Evolutionary conservation across 2,888 invertebrate genomes (phyloP).

Genomic region (Drosophila emarginata): DNA sequence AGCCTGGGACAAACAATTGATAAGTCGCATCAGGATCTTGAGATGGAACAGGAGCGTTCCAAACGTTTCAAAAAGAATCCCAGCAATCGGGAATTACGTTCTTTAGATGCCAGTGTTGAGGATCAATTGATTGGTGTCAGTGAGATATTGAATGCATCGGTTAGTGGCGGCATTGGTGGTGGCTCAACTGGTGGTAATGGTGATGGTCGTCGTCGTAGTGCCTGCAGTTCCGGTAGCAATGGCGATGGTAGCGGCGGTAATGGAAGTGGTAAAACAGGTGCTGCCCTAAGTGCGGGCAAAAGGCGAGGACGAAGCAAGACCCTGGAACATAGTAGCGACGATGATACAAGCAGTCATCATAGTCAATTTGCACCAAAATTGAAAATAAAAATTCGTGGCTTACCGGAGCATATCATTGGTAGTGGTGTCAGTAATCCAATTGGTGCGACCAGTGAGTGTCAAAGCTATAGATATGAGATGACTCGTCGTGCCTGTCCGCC

Average conservation of each 20-base stretch:
- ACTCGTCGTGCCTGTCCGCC: conserved; percentile 87
- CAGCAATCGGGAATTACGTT: conserved; percentile 85
- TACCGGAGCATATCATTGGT: conserved; percentile 59
- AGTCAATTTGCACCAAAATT: conserved; percentile 84
- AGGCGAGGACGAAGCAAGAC: conserved; percentile 81
- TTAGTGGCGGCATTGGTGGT: neutral
- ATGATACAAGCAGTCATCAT: conserved; percentile 75
- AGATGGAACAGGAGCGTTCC: conserved; percentile 83
- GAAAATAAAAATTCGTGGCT: conserved; percentile 87
- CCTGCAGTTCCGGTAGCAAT: conserved; percentile 82
- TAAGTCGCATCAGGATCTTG: conserved; percentile 92
- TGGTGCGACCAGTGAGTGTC: conserved; percentile 40
- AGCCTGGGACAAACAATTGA: conserved; percentile 82
- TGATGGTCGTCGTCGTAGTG: conserved; percentile 83
- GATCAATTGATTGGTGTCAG: conserved; percentile 39
- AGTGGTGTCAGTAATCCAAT: conserved; percentile 11
- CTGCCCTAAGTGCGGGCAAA: conserved; percentile 79
- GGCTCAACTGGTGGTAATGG: conserved; percentile 41
- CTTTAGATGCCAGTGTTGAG: conserved; percentile 85
- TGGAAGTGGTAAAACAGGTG: conserved; percentile 67
- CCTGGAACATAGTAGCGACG: conserved; percentile 74
- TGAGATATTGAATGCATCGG: neutral
- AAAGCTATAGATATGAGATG: conserved; percentile 73
- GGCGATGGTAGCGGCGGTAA: conserved; percentile 55
- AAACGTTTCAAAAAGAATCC: conserved; percentile 85